Percentiles rank a stretch among this genome's conserved stretches.
These are phyloP conservation scores for Iguana delicatissima DNA, from an alignment of 2,797 vertebrate genomes.

Conservation along the genomic window DNA sequence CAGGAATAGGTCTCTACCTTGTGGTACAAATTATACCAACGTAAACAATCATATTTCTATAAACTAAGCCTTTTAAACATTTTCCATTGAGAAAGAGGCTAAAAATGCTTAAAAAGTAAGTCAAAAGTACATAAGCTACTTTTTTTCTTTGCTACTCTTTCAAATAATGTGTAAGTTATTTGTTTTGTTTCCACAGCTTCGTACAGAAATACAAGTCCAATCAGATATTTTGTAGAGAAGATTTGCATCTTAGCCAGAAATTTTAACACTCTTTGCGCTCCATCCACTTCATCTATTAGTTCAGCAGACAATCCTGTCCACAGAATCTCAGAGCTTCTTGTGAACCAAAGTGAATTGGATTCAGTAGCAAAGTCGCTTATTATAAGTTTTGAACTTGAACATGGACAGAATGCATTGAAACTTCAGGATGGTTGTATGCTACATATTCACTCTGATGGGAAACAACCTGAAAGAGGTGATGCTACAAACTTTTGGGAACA, in stretches of 20 bases:
- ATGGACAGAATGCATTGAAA: conserved; percentile 41
- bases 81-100: not conserved
- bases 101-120: not conserved
- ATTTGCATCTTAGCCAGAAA: conserved; percentile 78
- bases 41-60: not conserved
- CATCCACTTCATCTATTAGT: conserved; percentile 51
- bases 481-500: conserved; percentile 35
- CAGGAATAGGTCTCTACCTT: not conserved
- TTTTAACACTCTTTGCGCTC: conserved; percentile 74
- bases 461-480: not conserved
- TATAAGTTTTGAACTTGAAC: conserved; percentile 68
- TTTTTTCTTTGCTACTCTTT: not conserved
- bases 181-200: conserved; percentile 58
- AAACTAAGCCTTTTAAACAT: not conserved
- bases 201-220: conserved; percentile 41
- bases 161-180: not conserved
- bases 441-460: conserved; percentile 48
- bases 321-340: conserved; percentile 17
- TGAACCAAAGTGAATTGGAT: conserved; percentile 77
- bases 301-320: not conserved
- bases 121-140: not conserved
- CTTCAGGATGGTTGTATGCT: conserved; percentile 30
- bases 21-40: not conserved
- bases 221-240: conserved; percentile 66
- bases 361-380: conserved; percentile 81